These are phyloP conservation scores for Octodon degus DNA, from an alignment of 2,113 vertebrate species.

Conservation along the genomic window DNA sequence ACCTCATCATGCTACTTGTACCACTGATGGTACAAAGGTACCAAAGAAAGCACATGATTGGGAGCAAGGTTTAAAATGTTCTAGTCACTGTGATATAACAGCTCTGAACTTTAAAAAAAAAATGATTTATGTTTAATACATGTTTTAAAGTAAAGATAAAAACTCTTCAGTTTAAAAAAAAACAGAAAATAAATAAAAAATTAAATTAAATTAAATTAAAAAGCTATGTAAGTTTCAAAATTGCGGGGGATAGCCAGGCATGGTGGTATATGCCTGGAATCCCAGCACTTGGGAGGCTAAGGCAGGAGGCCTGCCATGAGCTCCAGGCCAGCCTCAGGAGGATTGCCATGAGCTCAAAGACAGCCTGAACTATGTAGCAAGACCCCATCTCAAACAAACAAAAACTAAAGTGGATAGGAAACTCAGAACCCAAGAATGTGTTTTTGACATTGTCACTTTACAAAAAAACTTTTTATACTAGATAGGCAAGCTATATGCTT, in stretches of 20 bases:
- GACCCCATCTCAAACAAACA: not conserved
- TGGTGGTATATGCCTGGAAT: not conserved
- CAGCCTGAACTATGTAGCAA: not conserved
- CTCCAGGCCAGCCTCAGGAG: not conserved
- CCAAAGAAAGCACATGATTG: no score
- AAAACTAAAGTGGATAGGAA: not conserved
- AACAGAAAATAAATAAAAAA: no score
- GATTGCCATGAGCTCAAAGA: no score
- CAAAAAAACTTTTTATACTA: not conserved
- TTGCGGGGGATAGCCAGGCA: not conserved
- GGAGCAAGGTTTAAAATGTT: no score
- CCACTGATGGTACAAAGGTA: no score
- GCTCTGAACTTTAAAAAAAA: no score
- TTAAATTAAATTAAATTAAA: no score
- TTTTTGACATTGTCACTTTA: slow-evolving; percentile 36
- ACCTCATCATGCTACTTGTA: no score
- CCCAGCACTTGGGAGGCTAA: not conserved
- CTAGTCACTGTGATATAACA: no score
- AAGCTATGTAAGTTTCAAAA: slow-evolving; percentile 13
- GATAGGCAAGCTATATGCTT: not conserved
- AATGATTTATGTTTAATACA: no score
- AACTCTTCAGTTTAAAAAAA: no score
- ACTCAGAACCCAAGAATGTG: slow-evolving; percentile 7
- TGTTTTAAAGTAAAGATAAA: no score
- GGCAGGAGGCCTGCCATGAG: not conserved